Evolutionary conservation across 2,797 vertebrate genomes (phyloP), one percentile per base, ranked within the genome.

Genomic region (Cichlasoma orientale): DNA sequence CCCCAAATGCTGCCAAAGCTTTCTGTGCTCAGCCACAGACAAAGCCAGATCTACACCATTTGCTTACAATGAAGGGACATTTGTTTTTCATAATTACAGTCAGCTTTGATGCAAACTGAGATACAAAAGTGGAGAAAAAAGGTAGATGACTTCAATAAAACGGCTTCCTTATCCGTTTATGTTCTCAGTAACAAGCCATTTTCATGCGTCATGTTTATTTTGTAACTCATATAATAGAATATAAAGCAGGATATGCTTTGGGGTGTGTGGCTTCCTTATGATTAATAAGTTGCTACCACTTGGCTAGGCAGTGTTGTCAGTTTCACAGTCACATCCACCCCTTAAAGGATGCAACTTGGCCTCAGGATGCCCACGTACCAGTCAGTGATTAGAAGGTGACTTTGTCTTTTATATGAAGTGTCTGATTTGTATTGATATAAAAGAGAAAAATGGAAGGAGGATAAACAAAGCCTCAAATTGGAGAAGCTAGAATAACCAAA

Each of bases 61-160:
- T 80, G 56, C 78, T 83, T 68, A 80, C 78, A 84, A 58, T 68
- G 66, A 86, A 57, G 74, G 77, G 41, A 78, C 82, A 77, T 86
- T 89, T 84, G 72, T 76, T 89, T 73, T 76, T 85, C 52, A 56
- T 82, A 82, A 88, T 87, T 79, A 79, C 54, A 56, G 63, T 75
- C 73, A 72, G 77, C 41, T 80, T 74, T 66, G 54, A 81, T 73
- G 81, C 78, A 66, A 70, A 73, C 68, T 41, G 29, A 76, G 58
- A 85, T 31, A 68, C 31, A 72, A 21, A 77, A 58, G 21, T 1
- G 52, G 72, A 57, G 55, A 25, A 36, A 66, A 66, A 47, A 66
- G 11, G 23, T 27, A 6, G 61, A 9, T 47, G 44, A 63, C 14
- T 63, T 63, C 8, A 44, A 38, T 25, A 63, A 63, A 36, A 44